A percentile compares a stretch with the other conserved stretches of the same genome.
phyloP scores from a whole-genome alignment of 2,797 vertebrate species.

The Uromys caudimaculatus region DNA sequence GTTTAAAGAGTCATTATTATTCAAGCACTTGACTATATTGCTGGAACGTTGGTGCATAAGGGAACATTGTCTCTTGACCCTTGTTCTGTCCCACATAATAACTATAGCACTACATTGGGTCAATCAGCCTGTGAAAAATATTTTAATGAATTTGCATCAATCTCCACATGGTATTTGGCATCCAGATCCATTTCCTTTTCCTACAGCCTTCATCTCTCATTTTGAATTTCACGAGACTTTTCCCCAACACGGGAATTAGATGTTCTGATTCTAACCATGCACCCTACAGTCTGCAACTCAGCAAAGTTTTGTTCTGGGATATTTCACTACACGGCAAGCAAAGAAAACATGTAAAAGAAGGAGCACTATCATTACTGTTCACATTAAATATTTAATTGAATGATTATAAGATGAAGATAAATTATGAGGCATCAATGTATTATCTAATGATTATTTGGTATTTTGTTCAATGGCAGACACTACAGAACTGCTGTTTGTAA shows the following conservation, averaged over 20 bases:
- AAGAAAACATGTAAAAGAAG: constrained; percentile 76
- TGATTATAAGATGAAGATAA: constrained; percentile 76
- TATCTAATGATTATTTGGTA: constrained; percentile 73
- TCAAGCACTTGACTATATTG: neutral
- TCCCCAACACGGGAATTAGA: neutral
- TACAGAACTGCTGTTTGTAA: constrained; percentile 65
- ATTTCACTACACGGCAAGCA: constrained; percentile 65
- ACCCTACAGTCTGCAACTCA: constrained; percentile 62
- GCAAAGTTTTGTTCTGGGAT: constrained; percentile 77
- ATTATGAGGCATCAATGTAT: constrained; percentile 68
- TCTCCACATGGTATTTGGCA: neutral
- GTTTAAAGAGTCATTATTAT: neutral
- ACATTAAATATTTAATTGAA: constrained; percentile 79
- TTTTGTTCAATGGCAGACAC: constrained; percentile 72
- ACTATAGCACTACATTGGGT: neutral
- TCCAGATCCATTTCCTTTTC: neutral
- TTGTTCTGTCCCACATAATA: neutral
- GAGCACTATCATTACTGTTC: constrained; percentile 74
- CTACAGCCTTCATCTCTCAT: neutral
- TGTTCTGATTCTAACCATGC: neutral
- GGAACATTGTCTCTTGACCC: neutral
- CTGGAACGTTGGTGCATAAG: neutral
- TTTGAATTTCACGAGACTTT: constrained; percentile 33
- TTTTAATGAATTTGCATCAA: constrained; percentile 26
- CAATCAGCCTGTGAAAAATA: neutral